These are phyloP conservation scores for Potamilus streckersoni DNA, from an alignment of 1,140 invertebrate species.

Conservation along the genomic window DNA sequence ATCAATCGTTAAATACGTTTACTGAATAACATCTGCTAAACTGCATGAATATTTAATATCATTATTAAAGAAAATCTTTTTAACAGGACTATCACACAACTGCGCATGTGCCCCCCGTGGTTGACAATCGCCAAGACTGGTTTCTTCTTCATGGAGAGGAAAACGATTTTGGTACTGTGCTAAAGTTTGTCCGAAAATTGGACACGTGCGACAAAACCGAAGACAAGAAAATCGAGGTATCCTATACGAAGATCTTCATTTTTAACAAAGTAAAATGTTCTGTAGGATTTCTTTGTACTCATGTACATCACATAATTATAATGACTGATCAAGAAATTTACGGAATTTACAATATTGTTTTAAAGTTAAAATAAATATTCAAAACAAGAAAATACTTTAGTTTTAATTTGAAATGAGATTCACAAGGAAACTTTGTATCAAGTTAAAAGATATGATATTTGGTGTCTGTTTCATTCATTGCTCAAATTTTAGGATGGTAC, in stretches of 20 bases:
- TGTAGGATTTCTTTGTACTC: too few species aligned
- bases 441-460: neutral
- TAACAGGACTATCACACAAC: conserved; percentile 32
- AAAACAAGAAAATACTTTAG: neutral
- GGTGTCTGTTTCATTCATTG: too few species aligned
- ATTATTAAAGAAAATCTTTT: too few species aligned
- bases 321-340: too few species aligned
- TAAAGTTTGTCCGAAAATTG: conserved; percentile 31
- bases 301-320: too few species aligned
- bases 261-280: neutral
- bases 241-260: neutral
- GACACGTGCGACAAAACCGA: conserved; percentile 34
- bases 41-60: too few species aligned
- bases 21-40: too few species aligned
- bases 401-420: neutral
- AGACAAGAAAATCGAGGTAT: conserved; percentile 31
- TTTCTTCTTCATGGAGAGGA: conserved; percentile 23
- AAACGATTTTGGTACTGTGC: conserved; percentile 33
- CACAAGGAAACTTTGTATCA: neutral
- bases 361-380: neutral
- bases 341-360: too few species aligned
- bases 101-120: conserved; percentile 17
- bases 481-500: conserved; percentile 19
- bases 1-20: too few species aligned
- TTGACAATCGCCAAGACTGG: conserved; percentile 37